Evolutionary conservation across 1,140 invertebrate genomes (phyloP), one percentile per base, ranked within the genome.

Genomic region (Muscidifurax raptorellus): DNA sequence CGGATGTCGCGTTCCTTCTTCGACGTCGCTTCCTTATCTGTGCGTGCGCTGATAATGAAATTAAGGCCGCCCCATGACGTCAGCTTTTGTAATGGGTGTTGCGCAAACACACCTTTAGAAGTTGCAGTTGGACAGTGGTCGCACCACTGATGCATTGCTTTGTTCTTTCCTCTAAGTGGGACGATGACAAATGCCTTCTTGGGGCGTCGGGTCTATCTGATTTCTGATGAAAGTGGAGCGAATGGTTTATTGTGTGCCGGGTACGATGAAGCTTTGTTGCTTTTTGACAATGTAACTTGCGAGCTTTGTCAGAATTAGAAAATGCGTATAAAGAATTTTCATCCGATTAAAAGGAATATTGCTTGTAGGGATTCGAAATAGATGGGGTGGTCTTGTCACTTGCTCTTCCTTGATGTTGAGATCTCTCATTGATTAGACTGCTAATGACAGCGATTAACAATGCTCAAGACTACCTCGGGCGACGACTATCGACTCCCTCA

Each of bases 1-100:
- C 40, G 74, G 74, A 76, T 40, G 74, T 47, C 25, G 36, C 74
- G 30, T 36, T 18, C 32, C 32, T 74, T 74, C 28, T 40, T 18
- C 22, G 71, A 30, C 13, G n/a, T 69, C 12, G 71, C 32, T 18
- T n/a, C 13, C 30, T 25, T 76, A 76, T 40, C 36, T n/a, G 76
- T 66, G 27, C 76, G 76, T 79, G 47, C 25, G 44, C 40, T 59
- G 75, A 77, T 77, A 77, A 77, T 77, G 75, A 77, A 77, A 77
- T 77, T 77, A 77, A 77, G 75, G 75, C 75, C 75, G 75, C 22
- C 44, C 6, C 44, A 18, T 32, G 36, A 28, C 47, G 75, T 75
- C 72, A 59, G 18, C 52, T 59, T n/a, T 59, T 59, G 52, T n/a
- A 40, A 40, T 52, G 22, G 52, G 22, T 18, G 22, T n/a, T 59